Evolutionary conservation across 2,888 invertebrate species (phyloP).

Genomic region (Laspeyria flexula): DNA sequence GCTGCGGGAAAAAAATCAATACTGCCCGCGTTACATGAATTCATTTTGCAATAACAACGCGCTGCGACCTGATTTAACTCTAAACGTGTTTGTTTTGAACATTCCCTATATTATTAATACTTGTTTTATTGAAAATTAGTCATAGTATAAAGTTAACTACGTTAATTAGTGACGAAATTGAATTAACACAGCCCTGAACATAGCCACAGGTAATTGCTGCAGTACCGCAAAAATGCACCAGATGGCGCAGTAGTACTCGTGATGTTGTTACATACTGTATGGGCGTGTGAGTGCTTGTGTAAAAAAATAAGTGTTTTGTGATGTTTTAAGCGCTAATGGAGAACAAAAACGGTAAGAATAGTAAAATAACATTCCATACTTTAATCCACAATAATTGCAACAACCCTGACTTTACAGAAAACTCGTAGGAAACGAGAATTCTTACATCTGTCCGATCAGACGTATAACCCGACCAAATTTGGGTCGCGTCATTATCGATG

Average conservation of each 20-base stretch:
- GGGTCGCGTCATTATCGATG: constrained; percentile 61
- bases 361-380: constrained; percentile 48
- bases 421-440: constrained; percentile 69
- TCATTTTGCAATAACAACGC: constrained; percentile 26
- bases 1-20: constrained; percentile 81
- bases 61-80: constrained; percentile 12
- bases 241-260: constrained; percentile 83
- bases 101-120: constrained; percentile 16
- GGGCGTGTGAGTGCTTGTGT: constrained; percentile 86
- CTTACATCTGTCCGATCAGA: constrained; percentile 80
- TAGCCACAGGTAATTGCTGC: constrained; percentile 65
- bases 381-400: constrained; percentile 48
- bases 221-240: constrained; percentile 62
- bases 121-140: constrained; percentile 42
- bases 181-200: constrained; percentile 66
- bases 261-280: constrained; percentile 82
- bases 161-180: constrained; percentile 58
- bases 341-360: constrained; percentile 76
- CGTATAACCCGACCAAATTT: constrained; percentile 76
- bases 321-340: constrained; percentile 74
- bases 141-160: constrained; percentile 48
- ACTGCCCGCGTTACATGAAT: constrained; percentile 52
- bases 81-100: constrained; percentile 17
- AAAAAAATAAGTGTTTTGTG: constrained; percentile 82
- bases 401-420: constrained; percentile 64